Evolutionary conservation across 2,113 vertebrate species (phyloP).

Genomic region (Esox niger): DNA sequence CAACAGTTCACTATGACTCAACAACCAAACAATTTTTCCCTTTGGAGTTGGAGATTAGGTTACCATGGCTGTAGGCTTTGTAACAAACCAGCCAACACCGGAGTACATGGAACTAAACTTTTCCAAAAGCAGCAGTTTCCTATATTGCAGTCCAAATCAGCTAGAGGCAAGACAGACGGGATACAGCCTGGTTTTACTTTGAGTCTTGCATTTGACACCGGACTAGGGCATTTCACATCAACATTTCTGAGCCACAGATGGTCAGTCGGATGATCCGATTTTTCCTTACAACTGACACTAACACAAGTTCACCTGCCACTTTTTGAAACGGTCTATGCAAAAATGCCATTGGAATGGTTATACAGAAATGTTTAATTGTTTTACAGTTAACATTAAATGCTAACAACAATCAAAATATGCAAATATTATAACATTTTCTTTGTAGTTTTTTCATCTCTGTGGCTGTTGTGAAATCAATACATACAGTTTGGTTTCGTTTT

Average conservation of each 20-base stretch:
- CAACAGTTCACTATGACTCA: slow-evolving; percentile 50
- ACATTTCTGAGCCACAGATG: slow-evolving; percentile 27
- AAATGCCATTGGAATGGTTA: slow-evolving; percentile 45
- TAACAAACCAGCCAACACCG: slow-evolving; percentile 55
- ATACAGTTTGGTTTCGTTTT: too few species aligned
- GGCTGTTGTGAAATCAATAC: slow-evolving; percentile 32
- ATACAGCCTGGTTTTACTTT: slow-evolving; percentile 32
- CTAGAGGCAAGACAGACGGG: slow-evolving; percentile 9
- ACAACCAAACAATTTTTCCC: slow-evolving; percentile 47
- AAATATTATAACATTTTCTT: slow-evolving; percentile 49
- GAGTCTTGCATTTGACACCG: slow-evolving; percentile 19
- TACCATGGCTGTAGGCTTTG: slow-evolving; percentile 44
- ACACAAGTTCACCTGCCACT: slow-evolving; percentile 17
- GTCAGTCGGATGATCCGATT: slow-evolving; percentile 19
- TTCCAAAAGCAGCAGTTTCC: slow-evolving; percentile 62
- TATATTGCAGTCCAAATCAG: slow-evolving; percentile 37
- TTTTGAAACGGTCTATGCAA: slow-evolving; percentile 25
- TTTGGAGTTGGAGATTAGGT: slow-evolving; percentile 50
- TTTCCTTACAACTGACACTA: neutral
- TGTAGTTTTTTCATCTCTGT: slow-evolving; percentile 45
- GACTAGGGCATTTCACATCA: slow-evolving; percentile 34
- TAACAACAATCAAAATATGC: slow-evolving; percentile 23
- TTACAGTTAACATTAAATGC: slow-evolving; percentile 41
- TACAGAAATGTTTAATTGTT: too few species aligned
- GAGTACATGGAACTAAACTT: slow-evolving; percentile 53